A percentile compares a stretch with the other conserved stretches of the same genome.
phyloP scores from a whole-genome alignment of 2,888 invertebrate species.

The Escarpia spicata region DNA sequence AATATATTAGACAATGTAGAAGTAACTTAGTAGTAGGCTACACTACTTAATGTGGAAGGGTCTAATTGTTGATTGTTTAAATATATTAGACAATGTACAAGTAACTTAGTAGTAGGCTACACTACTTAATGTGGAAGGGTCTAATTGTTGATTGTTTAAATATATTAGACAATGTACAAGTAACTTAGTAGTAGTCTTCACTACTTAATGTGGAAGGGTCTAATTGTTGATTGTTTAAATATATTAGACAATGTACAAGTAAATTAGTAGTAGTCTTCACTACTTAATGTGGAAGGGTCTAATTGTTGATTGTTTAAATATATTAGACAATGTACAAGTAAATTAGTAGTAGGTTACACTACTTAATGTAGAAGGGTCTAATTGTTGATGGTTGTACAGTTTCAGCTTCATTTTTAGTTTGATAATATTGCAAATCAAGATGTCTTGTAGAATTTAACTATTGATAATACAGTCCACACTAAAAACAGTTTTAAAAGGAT shows the following conservation, averaged over 20 bases:
- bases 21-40: too few species aligned
- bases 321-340: background rate
- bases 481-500: too few species aligned
- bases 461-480: too few species aligned
- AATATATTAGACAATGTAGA: background rate
- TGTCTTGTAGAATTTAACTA: too few species aligned
- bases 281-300: background rate
- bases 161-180: background rate
- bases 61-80: background rate
- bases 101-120: too few species aligned
- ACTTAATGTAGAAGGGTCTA: background rate
- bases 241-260: background rate
- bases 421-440: too few species aligned
- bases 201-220: background rate
- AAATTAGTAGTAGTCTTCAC: too few species aligned
- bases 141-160: background rate
- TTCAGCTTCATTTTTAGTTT: too few species aligned
- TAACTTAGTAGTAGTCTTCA: too few species aligned
- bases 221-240: background rate
- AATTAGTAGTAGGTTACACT: too few species aligned
- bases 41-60: background rate
- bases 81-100: background rate
- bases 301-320: background rate
- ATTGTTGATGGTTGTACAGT: background rate
- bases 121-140: background rate